Evolutionary conservation across 2,888 invertebrate genomes (phyloP).

Genomic region (Blera fallax): DNA sequence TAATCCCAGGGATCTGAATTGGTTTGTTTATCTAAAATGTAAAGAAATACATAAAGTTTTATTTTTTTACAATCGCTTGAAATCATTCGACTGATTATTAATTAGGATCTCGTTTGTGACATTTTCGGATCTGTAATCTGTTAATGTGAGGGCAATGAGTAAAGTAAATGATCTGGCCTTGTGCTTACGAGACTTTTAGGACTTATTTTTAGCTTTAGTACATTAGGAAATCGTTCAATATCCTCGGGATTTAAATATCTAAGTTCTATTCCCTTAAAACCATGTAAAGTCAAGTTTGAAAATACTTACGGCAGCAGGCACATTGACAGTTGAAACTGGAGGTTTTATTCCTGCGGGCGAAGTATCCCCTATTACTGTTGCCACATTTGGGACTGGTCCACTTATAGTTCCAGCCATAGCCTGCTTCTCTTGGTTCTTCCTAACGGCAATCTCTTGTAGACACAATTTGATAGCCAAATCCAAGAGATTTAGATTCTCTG

Average conservation of each 20-base stretch:
- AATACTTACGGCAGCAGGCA: constrained; percentile 19
- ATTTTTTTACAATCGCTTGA: no score
- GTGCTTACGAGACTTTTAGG: no score
- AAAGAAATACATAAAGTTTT: not conserved
- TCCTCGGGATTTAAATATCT: no score
- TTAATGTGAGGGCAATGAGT: no score
- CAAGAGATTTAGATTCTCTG: constrained; percentile 85
- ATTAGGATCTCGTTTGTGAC: no score
- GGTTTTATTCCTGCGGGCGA: not conserved
- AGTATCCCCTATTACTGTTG: not conserved
- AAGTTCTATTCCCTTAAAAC: no score
- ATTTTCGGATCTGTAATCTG: no score
- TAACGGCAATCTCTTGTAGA: constrained; percentile 84
- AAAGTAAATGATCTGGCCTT: no score
- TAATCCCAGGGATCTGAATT: constrained; percentile 75
- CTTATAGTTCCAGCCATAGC: constrained; percentile 28
- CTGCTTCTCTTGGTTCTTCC: constrained; percentile 83
- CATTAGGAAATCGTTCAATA: no score
- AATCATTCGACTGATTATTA: no score
- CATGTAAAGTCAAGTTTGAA: not conserved
- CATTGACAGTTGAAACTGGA: not conserved
- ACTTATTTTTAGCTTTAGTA: no score
- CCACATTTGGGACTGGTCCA: not conserved
- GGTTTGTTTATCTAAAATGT: constrained; percentile 70
- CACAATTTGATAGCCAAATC: constrained; percentile 89